A percentile compares a stretch with the other conserved stretches of the same genome.
Evolutionary conservation across 2,888 invertebrate species (phyloP).

Genomic region (Laothoe populi): DNA sequence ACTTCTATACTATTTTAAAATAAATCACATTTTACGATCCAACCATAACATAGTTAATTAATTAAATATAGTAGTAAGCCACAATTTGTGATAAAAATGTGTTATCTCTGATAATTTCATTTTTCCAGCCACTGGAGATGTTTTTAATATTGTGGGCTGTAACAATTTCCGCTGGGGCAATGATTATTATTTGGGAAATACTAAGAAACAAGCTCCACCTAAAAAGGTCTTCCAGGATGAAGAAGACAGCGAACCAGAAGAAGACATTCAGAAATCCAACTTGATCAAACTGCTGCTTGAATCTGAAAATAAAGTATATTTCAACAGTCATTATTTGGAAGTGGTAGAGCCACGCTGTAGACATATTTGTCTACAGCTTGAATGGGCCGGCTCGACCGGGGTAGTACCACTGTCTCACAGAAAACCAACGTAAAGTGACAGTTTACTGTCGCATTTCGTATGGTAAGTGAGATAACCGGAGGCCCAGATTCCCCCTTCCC

Average conservation of each 20-base stretch:
- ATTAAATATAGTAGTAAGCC: no score
- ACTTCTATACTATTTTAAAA: no score
- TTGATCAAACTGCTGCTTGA: slow-evolving; percentile 66
- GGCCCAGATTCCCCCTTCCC: no score
- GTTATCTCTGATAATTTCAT: slow-evolving; percentile 5
- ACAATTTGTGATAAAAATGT: slow-evolving; percentile 3
- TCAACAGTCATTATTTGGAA: not conserved
- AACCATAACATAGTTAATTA: no score
- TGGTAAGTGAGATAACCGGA: no score
- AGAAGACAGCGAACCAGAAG: slow-evolving; percentile 37
- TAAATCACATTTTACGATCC: no score
- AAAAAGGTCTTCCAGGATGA: slow-evolving; percentile 47
- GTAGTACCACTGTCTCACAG: no score
- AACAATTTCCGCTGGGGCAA: slow-evolving; percentile 74
- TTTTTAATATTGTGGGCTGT: slow-evolving; percentile 78
- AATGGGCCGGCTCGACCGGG: no score
- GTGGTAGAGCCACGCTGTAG: no score
- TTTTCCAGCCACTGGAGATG: slow-evolving; percentile 75
- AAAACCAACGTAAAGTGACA: no score
- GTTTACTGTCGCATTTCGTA: no score
- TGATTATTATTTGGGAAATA: slow-evolving; percentile 69
- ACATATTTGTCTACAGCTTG: no score
- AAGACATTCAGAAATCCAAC: slow-evolving; percentile 63
- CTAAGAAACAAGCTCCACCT: slow-evolving; percentile 40
- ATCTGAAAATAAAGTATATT: slow-evolving; percentile 61